Conservation (phyloP, 1,140 invertebrate species). For the Aphidius gifuensis region DNA sequence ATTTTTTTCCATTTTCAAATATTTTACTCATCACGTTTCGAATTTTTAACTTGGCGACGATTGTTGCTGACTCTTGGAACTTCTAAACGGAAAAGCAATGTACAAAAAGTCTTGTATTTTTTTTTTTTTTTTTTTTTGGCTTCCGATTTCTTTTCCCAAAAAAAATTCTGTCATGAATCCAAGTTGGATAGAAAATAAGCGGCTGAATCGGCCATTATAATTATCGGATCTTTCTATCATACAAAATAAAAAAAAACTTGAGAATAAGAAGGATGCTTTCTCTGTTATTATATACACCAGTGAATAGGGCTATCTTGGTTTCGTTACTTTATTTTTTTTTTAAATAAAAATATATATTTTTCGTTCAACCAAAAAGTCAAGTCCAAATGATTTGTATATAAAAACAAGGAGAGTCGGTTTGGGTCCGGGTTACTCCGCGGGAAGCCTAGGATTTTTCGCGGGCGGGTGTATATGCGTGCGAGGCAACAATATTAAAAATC, state of each 20-base stretch:
- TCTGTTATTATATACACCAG: constrained; percentile 16
- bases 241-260: background rate
- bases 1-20: too few relatives aligned
- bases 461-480: background rate
- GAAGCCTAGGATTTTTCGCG: constrained; percentile 11
- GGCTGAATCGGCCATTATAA: constrained; percentile 17
- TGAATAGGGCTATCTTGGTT: background rate
- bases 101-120: background rate
- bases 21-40: background rate
- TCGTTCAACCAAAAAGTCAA: constrained; percentile 12
- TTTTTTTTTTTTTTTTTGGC: background rate
- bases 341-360: background rate
- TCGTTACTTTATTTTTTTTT: background rate
- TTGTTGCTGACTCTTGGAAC: constrained; percentile 13
- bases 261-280: background rate
- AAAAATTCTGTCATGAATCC: background rate
- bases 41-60: constrained; percentile 13
- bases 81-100: too few relatives aligned
- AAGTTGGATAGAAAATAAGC: background rate
- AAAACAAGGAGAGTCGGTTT: constrained; percentile 6
- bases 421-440: background rate
- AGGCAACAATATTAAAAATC: background rate
- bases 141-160: background rate
- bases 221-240: constrained; percentile 20
- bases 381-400: constrained; percentile 15